Percentiles rank a stretch among this genome's conserved stretches.
phyloP scores from a whole-genome alignment of 2,113 vertebrate species.

The Spermophilus dauricus region DNA sequence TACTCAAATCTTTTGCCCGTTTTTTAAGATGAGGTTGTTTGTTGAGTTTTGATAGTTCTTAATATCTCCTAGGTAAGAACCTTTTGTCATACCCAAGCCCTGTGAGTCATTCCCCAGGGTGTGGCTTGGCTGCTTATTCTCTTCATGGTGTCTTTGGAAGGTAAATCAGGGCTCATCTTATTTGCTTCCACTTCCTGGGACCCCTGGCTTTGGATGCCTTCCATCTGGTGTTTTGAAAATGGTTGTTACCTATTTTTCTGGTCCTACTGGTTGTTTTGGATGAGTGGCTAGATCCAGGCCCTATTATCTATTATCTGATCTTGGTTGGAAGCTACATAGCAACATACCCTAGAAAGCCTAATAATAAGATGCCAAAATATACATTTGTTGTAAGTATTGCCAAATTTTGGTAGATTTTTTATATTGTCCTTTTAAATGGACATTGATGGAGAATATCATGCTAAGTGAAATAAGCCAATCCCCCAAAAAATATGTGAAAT shows the following conservation, averaged over 20 bases:
- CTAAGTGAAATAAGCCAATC: too few relatives aligned
- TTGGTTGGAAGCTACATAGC: not conserved
- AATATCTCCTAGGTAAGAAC: not conserved
- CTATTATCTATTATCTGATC: not conserved
- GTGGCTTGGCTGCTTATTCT: not conserved
- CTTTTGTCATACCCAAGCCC: not conserved
- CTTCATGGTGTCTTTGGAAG: not conserved
- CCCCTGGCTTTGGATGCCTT: not conserved
- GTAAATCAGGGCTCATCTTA: accelerated
- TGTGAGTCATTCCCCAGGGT: not conserved
- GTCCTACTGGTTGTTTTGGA: not conserved
- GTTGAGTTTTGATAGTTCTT: not conserved
- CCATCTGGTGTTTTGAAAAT: not conserved
- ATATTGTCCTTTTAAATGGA: not conserved
- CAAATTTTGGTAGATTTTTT: not conserved
- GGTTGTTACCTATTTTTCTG: not conserved
- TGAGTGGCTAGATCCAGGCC: not conserved
- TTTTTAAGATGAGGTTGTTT: not conserved
- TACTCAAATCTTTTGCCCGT: not conserved
- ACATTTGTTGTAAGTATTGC: not conserved
- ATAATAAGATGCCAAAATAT: not conserved
- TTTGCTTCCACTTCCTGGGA: not conserved
- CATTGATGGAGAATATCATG: too few relatives aligned
- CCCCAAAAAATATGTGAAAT: too few relatives aligned
- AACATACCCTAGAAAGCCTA: not conserved